Percentiles rank a stretch among this genome's conserved stretches.
These are phyloP conservation scores for Halichoeres trimaculatus DNA, from an alignment of 2,113 vertebrate genomes.

Conservation along the genomic window DNA sequence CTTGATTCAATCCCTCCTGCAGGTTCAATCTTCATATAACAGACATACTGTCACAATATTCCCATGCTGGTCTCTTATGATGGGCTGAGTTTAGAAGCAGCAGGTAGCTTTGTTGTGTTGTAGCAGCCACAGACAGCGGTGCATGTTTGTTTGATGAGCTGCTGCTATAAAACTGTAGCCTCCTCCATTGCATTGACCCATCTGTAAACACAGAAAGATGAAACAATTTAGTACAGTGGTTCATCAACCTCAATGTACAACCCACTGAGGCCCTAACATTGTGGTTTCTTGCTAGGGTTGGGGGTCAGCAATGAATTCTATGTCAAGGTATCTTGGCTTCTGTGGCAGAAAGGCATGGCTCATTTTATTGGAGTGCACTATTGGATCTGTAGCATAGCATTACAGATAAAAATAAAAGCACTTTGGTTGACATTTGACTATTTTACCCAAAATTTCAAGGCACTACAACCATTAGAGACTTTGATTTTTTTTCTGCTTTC, in stretches of 20 bases:
- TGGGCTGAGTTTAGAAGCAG: constrained; percentile 35
- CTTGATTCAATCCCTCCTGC: background rate
- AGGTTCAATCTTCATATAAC: background rate
- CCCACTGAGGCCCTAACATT: background rate
- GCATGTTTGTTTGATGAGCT: constrained; percentile 22
- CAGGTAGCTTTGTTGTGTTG: constrained; percentile 58
- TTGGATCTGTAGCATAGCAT: no score
- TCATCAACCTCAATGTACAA: background rate
- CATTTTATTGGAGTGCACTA: no score
- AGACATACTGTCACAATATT: background rate
- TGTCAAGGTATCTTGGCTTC: background rate
- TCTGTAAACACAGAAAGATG: constrained; percentile 79
- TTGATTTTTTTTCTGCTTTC: no score
- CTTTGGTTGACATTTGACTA: background rate
- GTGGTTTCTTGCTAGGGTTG: background rate
- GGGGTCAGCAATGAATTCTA: background rate
- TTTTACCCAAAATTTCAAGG: no score
- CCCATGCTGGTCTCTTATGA: constrained; percentile 15
- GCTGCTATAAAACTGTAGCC: constrained; percentile 94
- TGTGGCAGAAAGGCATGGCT: background rate
- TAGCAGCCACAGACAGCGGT: constrained; percentile 43
- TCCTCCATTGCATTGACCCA: constrained; percentile 97
- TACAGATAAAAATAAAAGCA: background rate
- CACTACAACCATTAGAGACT: no score
- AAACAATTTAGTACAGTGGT: background rate